Evolutionary conservation across 2,888 invertebrate species (phyloP).

Genomic region (Fragum fragum): DNA sequence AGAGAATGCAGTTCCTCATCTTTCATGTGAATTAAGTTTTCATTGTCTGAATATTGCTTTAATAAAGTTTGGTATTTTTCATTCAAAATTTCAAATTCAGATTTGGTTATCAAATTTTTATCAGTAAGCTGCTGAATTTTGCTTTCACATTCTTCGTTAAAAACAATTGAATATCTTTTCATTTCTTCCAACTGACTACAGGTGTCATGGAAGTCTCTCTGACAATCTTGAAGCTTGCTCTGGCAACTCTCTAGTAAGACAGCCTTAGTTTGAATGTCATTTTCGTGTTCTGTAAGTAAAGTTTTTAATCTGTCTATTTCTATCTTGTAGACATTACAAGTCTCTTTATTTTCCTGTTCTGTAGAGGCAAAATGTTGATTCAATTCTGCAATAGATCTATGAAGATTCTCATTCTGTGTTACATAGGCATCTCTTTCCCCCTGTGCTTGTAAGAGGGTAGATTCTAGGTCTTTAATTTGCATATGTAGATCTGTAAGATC

Average conservation of each 20-base stretch:
- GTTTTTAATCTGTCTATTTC: conserved; percentile 15
- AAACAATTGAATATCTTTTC: conserved; percentile 18
- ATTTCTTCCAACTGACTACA: conserved; percentile 11
- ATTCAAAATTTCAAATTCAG: conserved; percentile 60
- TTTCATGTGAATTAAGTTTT: conserved; percentile 37
- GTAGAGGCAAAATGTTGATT: neutral
- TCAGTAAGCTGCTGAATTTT: conserved; percentile 8
- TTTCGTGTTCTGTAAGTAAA: neutral
- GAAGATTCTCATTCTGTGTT: conserved; percentile 26
- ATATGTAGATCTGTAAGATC: neutral
- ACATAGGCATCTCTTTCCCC: conserved; percentile 42
- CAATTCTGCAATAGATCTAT: conserved; percentile 1
- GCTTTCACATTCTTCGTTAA: conserved; percentile 22
- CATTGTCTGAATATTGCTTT: conserved; percentile 48
- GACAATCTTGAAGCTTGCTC: conserved; percentile 8
- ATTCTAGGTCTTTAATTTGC: conserved; percentile 31
- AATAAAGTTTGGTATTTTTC: conserved; percentile 68
- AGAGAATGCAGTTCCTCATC: conserved; percentile 53
- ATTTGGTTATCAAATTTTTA: conserved; percentile 31
- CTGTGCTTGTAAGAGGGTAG: conserved; percentile 42
- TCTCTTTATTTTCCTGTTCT: conserved; percentile 11
- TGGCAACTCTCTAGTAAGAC: neutral
- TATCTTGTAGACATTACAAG: neutral
- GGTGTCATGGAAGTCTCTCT: neutral
- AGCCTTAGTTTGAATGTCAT: neutral